Evolutionary conservation across 2,888 invertebrate genomes (phyloP).

Genomic region (Cheilosia grossa): DNA sequence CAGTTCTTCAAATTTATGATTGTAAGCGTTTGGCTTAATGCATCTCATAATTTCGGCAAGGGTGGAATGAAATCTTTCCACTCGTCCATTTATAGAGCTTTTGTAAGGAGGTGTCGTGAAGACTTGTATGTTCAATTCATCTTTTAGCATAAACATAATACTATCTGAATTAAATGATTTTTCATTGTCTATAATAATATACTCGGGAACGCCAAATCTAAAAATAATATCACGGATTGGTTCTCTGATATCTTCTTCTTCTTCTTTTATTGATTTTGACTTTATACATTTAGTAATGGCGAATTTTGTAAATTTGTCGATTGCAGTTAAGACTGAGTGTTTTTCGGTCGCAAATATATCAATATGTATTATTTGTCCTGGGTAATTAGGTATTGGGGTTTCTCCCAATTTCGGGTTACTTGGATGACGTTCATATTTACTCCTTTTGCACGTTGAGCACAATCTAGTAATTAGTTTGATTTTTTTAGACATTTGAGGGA

Average conservation of each 20-base stretch:
- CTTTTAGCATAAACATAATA: slow-evolving; percentile 25
- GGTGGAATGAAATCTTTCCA: slow-evolving; percentile 1
- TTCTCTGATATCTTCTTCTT: slow-evolving; percentile 24
- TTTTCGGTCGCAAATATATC: slow-evolving; percentile 38
- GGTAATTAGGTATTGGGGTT: slow-evolving; percentile 35
- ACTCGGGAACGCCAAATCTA: neutral
- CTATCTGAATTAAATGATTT: slow-evolving; percentile 11
- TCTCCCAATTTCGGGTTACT: slow-evolving; percentile 24
- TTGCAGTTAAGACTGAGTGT: slow-evolving; percentile 23
- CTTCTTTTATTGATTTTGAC: slow-evolving; percentile 34
- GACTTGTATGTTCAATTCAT: slow-evolving; percentile 11
- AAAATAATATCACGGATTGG: slow-evolving; percentile 21
- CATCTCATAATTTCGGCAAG: slow-evolving; percentile 42
- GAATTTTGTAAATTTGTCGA: slow-evolving; percentile 45
- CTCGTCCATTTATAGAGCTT: slow-evolving; percentile 8
- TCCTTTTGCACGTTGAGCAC: slow-evolving; percentile 22
- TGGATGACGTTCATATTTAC: slow-evolving; percentile 35
- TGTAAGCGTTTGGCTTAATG: neutral
- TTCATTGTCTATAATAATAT: slow-evolving; percentile 7
- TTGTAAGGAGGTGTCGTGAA: slow-evolving; percentile 15
- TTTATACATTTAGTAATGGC: slow-evolving; percentile 27
- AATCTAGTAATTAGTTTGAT: slow-evolving; percentile 29
- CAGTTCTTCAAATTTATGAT: slow-evolving; percentile 27
- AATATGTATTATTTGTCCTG: slow-evolving; percentile 40
- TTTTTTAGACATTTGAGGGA: slow-evolving; percentile 38